Base-by-base conservation (phyloP, 2,113 vertebrate genomes). In the Barbus barbus region DNA sequence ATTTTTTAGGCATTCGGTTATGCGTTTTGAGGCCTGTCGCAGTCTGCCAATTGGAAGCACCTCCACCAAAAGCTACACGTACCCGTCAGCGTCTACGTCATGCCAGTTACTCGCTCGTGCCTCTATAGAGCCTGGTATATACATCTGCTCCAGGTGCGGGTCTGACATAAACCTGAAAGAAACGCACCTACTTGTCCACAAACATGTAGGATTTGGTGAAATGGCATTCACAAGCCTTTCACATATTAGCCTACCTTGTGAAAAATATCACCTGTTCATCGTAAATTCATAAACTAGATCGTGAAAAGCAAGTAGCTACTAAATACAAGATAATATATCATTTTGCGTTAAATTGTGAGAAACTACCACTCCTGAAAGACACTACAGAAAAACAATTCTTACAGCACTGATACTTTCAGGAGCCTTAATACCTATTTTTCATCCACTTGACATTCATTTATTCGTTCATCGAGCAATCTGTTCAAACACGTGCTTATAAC, bases 1-100 rank as follows among this genome's bases (percentile, higher is more conserved):
- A 28, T 85, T 92, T 92, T 91, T 94, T 94, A 93, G 86, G 96
- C 95, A 92, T 94, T 96, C 13, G 6, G 18, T 76, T 8, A 36
- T 44, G 46, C 24, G 44, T 75, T 41, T 84, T 69, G 51, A 44
- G 33, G 76, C 51, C 31, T 7, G 31, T 8, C 0, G 31, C 2
- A 5, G 22, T 58, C 20, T 41, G 22, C 4, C 2, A 0, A 24
- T 20, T 44, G 33, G 14, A 38, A 61, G n/a, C 36, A 56, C 56
- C n/a, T 11, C 4, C 3, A n/a, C 22, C 22, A 5, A 77, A 31
- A 77, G 9, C 75, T 0, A 31, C 2, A 24, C 3, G 0, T 61
- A 7, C 76, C 53, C 3, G 1, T 61, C 74, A 13, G 0, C 3
- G 28, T n/a, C 20, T 36, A 76, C 18, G 14, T 18, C 8, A 1